Evolutionary conservation across 2,888 invertebrate species (phyloP).

Genomic region (Acrocyrtus sp.): DNA sequence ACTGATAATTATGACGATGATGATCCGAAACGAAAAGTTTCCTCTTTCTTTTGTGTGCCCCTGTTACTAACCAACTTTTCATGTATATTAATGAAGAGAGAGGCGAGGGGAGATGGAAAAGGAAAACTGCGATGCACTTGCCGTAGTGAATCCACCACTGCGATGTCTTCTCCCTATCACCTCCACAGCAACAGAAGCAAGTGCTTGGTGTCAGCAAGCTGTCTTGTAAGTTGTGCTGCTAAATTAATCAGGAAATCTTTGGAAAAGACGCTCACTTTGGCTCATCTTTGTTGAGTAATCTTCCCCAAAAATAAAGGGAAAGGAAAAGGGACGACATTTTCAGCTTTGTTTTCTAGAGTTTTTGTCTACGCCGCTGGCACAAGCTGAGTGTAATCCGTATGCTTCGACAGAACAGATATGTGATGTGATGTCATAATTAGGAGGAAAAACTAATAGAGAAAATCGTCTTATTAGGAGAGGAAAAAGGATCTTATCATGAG

Average conservation of each 20-base stretch:
- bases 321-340: no score
- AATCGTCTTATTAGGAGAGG: slow-evolving; percentile 10
- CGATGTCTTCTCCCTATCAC: background rate
- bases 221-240: slow-evolving; percentile 44
- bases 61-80: slow-evolving; percentile 26
- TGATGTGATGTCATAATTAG: slow-evolving; percentile 35
- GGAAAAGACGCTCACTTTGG: slow-evolving; percentile 29
- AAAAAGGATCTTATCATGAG: background rate
- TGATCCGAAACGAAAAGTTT: slow-evolving; percentile 23
- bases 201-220: slow-evolving; percentile 38
- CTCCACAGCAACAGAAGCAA: slow-evolving; percentile 8
- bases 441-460: slow-evolving; percentile 6
- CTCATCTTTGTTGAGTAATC: slow-evolving; percentile 16
- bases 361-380: background rate
- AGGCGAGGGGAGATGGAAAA: background rate
- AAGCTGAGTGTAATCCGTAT: slow-evolving; percentile 15
- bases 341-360: no score
- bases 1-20: slow-evolving; percentile 23
- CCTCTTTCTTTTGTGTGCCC: slow-evolving; percentile 3
- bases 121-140: no score
- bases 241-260: slow-evolving; percentile 50
- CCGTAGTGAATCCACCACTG: no score
- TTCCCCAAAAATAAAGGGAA: no score
- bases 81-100: slow-evolving; percentile 19
- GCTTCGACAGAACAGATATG: slow-evolving; percentile 16